Percentiles rank a stretch among this genome's conserved stretches.
phyloP scores from a whole-genome alignment of 2,888 invertebrate species.

The Drosophila sordidapex region DNA sequence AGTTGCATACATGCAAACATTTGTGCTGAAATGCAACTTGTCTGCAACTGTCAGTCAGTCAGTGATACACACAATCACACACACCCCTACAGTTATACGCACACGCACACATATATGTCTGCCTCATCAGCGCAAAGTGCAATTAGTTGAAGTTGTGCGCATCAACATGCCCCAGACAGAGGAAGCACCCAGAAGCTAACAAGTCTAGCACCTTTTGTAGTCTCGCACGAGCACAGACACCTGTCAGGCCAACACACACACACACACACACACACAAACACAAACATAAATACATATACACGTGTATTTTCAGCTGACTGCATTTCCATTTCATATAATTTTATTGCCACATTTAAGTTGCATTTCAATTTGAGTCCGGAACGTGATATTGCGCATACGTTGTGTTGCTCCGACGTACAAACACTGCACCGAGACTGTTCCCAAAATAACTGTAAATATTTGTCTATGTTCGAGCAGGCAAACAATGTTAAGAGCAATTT shows the following conservation, averaged over 20 bases:
- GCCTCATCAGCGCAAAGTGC: slow-evolving; percentile 77
- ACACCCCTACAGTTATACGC: slow-evolving; percentile 10
- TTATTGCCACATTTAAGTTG: slow-evolving; percentile 73
- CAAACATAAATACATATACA: slow-evolving; percentile 10
- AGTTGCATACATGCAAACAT: slow-evolving; percentile 76
- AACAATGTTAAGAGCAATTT: slow-evolving; percentile 68
- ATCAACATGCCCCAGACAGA: slow-evolving; percentile 69
- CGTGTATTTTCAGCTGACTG: slow-evolving; percentile 52
- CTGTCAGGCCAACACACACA: slow-evolving; percentile 51
- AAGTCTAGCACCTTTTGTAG: slow-evolving; percentile 65
- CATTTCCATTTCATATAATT: slow-evolving; percentile 73
- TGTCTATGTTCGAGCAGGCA: slow-evolving; percentile 51
- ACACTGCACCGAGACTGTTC: slow-evolving; percentile 14
- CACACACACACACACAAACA: slow-evolving; percentile 4
- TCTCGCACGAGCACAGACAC: slow-evolving; percentile 61
- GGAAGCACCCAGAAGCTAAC: slow-evolving; percentile 66
- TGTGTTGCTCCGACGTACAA: slow-evolving; percentile 34
- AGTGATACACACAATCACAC: slow-evolving; percentile 43
- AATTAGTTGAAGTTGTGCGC: slow-evolving; percentile 80
- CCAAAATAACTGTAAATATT: slow-evolving; percentile 74
- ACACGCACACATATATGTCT: slow-evolving; percentile 50
- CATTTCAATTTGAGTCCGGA: slow-evolving; percentile 72
- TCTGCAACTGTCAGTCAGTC: slow-evolving; percentile 78
- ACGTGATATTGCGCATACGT: slow-evolving; percentile 66
- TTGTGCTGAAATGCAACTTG: slow-evolving; percentile 81